A percentile compares a stretch with the other conserved stretches of the same genome.
Evolutionary conservation across 2,113 vertebrate genomes (phyloP).

Genomic region (Pipra filicauda): DNA sequence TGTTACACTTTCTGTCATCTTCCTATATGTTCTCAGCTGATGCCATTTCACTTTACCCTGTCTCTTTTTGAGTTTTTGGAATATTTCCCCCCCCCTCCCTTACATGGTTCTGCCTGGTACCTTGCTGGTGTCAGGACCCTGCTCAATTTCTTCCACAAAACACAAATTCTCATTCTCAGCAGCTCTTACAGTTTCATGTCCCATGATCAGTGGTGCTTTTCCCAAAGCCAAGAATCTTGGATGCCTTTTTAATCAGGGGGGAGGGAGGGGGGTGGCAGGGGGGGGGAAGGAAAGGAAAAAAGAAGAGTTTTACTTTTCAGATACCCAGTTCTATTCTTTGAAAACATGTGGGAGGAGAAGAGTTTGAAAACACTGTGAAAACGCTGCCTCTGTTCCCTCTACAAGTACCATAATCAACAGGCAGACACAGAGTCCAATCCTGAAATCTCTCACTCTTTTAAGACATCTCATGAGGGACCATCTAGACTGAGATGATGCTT

Average conservation of each 20-base stretch:
- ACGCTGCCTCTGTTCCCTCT: neutral
- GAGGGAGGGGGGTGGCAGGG: no score
- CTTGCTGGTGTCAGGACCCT: neutral
- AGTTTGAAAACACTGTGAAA: neutral
- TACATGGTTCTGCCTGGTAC: neutral
- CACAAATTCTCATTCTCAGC: neutral
- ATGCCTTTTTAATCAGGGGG: neutral
- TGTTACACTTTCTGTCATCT: neutral
- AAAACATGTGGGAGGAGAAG: neutral
- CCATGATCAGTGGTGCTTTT: neutral
- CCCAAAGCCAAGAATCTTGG: neutral
- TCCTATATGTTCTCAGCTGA: neutral
- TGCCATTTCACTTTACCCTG: neutral
- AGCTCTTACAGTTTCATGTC: neutral
- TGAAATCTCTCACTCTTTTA: neutral
- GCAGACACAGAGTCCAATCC: neutral
- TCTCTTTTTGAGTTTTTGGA: neutral
- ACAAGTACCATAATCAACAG: neutral
- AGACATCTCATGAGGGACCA: neutral
- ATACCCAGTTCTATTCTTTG: neutral
- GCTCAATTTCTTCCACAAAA: neutral
- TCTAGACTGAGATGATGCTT: neutral
- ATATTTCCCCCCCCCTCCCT: neutral
- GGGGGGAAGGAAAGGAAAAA: no score
- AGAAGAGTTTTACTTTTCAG: neutral